Conservation (phyloP, 2,888 invertebrate genomes). For the Rhamnusium bicolor region DNA sequence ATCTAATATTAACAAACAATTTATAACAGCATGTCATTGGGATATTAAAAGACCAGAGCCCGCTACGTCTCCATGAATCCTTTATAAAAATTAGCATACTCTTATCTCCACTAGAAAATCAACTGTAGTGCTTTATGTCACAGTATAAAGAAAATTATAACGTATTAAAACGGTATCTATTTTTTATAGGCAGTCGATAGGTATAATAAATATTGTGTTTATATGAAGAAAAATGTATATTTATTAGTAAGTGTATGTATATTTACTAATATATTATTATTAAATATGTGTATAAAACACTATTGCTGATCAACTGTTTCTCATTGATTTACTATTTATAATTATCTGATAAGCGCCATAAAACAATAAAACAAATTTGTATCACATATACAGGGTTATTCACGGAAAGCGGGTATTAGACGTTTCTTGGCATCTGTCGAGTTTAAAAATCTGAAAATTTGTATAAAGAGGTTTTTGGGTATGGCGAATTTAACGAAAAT, state of each 20-base stretch:
- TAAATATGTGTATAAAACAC: no score
- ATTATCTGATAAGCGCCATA: slow-evolving; percentile 8
- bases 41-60: neutral
- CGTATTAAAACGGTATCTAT: slow-evolving; percentile 4
- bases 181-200: neutral
- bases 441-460: no score
- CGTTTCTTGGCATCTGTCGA: no score
- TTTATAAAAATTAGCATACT: slow-evolving; percentile 8
- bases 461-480: no score
- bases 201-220: neutral
- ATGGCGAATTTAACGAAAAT: no score
- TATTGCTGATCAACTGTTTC: neutral
- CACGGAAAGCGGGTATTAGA: no score
- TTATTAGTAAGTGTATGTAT: no score
- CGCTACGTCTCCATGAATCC: slow-evolving; percentile 12
- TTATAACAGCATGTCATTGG: neutral
- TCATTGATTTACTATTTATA: neutral
- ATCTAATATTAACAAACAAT: neutral
- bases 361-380: slow-evolving; percentile 22
- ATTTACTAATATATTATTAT: no score
- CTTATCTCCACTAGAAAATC: neutral
- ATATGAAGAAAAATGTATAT: neutral
- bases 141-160: slow-evolving; percentile 19
- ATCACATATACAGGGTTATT: no score
- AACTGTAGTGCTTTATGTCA: slow-evolving; percentile 2